These are phyloP conservation scores for Heterotilapia buettikoferi DNA, from an alignment of 2,113 vertebrate species.

Conservation along the genomic window DNA sequence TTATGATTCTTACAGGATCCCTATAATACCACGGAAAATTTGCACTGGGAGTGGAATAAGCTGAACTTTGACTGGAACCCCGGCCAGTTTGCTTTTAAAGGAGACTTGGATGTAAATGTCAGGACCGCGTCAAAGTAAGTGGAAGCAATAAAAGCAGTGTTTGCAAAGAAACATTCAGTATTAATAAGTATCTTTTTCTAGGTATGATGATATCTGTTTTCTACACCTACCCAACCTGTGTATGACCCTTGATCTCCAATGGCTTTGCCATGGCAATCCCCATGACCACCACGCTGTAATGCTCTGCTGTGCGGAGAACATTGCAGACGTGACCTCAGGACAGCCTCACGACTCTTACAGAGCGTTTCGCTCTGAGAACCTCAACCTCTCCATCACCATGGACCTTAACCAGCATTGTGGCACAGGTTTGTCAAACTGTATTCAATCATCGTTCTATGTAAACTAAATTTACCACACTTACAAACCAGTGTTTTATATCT, in stretches of 20 bases:
- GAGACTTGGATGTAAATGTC: slow-evolving; percentile 92
- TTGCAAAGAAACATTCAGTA: not conserved
- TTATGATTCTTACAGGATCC: slow-evolving; percentile 78
- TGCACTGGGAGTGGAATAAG: slow-evolving; percentile 97
- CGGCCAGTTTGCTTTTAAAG: slow-evolving; percentile 90
- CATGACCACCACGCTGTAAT: slow-evolving; percentile 88
- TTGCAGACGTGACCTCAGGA: slow-evolving; percentile 83
- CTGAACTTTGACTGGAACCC: slow-evolving; percentile 90
- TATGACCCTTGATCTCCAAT: slow-evolving; percentile 93
- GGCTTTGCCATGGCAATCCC: slow-evolving; percentile 96
- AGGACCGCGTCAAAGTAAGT: slow-evolving; percentile 96
- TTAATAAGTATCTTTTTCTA: slow-evolving; percentile 30
- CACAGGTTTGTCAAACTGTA: slow-evolving; percentile 19
- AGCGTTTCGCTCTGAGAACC: slow-evolving; percentile 94
- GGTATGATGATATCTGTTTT: slow-evolving; percentile 97
- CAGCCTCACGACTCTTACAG: slow-evolving; percentile 93
- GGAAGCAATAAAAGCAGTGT: not conserved
- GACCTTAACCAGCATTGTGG: slow-evolving; percentile 82
- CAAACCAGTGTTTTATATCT: not conserved
- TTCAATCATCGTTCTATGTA: not conserved
- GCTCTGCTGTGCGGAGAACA: slow-evolving; percentile 83
- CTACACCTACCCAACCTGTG: slow-evolving; percentile 90
- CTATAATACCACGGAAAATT: slow-evolving; percentile 96
- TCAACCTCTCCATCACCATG: slow-evolving; percentile 95
- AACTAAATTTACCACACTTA: not conserved